Base-by-base conservation (phyloP, 1,140 invertebrate species). In the Hermetia illucens region DNA sequence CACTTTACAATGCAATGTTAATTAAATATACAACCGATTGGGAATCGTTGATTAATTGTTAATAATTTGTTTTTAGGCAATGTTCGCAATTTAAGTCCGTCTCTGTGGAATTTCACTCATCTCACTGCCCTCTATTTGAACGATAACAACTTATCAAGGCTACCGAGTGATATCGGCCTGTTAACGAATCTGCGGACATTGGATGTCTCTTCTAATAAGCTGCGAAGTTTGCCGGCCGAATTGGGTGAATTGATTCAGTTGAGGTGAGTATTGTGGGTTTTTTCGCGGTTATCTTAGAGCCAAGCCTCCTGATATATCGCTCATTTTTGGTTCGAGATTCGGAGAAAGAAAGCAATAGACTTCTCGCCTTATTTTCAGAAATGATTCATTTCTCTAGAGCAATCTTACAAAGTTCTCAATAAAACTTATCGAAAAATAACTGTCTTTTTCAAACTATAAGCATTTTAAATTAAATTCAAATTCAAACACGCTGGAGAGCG, bases 141-240 rank as follows among this genome's bases (percentile, higher is more conserved):
- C 64, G 88, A 94, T 69, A 97, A 97, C 68, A 78, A 76, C 55
- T 70, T 97, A 46, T 75, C 81, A 48, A 74, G 85, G 50, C 70
- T 97, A 58, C 90, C 92, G 32, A 61, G 82, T 21, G 90, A 95
- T 55, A 91, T 98, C 47, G 76, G 74, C 49, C 75, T 74, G 50
- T 69, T 98, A 38, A 65, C 69, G 44, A 85, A 87, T 63, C 70
- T 98, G 42, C 77, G 79, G 47, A 77, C 80, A 39, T 66, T 98
- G 38, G 94, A 98, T 68, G 63, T 97, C 42, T 95, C 90, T 46
- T 80, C 77, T 61, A 96, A 96, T 65, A 95, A 95, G 67, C 67
- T 98, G 41, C 72, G 89, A 43, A 86, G 79, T 61, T 66, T 98
- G 51, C 95, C 95, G 42, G 75, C 90, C 32, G 92, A 97, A 71